Evolutionary conservation across 2,888 invertebrate species (phyloP), one percentile per base, ranked within the genome.

Genomic region (Cacoxenus indagator): DNA sequence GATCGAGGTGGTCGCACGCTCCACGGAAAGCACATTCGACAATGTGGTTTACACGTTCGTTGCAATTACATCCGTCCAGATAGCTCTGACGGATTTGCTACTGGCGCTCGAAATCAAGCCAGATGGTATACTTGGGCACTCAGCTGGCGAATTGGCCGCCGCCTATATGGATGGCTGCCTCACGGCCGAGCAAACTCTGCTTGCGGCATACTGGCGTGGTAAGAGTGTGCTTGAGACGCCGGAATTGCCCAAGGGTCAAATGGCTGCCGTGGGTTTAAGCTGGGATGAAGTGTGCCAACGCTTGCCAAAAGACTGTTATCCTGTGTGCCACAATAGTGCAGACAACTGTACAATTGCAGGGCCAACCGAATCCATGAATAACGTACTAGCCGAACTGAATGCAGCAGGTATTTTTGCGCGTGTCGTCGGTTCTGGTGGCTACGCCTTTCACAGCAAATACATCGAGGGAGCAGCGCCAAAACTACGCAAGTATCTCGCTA

Each of bases 261-360:
- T 98, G 98, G 97, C 97, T 46, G 97, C 97, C 45, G 92, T 98
- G 72, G 97, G 96, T 70, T 89, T 98, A 29, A 92, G 94, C 67
- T 97, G 96, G 96, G 94, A 94, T 81, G 93, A 96, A 81, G 91
- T 93, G 70, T 90, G 90, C 75, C 88, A 89, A 73, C 91, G 93
- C 69, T 92, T 95, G 79, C 96, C 97, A 4, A 85, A 92, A 24
- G 95, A 93, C 78, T 90, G 98, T n/a, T 91, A 91, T 79, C 93
- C 96, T 11, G 97, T 97, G 62, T 99, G 99, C 87, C 97, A 99
- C 90, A 99, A 99, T 89, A 93, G 97, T 70, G 91, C 90, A 71
- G 98, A 99, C 87, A 97, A 95, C 76, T 97, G 98, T 4, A 97
- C 98, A 14, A 90, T 99, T 71, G 98, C 98, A 4, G 99, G 98